Conservation (phyloP, 2,113 vertebrate species). For the Nibea albiflora region DNA sequence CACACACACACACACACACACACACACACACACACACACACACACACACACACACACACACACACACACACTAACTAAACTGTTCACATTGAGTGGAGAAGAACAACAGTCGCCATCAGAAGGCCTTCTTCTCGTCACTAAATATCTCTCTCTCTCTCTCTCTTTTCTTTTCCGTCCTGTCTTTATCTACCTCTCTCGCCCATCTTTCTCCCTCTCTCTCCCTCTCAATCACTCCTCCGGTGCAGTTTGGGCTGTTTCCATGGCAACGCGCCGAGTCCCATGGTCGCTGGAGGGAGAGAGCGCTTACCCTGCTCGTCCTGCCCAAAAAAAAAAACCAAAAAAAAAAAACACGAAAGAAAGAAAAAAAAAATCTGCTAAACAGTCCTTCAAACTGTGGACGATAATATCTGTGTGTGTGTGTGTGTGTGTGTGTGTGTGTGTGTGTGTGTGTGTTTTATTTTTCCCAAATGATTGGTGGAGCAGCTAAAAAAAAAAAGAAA, state of each 20-base stretch:
- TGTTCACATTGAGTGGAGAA: constrained; percentile 15
- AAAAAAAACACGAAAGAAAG: background rate
- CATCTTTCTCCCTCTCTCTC: constrained; percentile 18
- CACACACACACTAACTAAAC: too few relatives aligned
- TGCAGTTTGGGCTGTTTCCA: constrained; percentile 79
- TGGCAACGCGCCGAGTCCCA: constrained; percentile 75
- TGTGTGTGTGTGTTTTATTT: constrained; percentile 31
- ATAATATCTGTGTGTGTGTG: constrained; percentile 20
- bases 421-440: constrained; percentile 23
- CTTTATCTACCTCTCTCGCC: constrained; percentile 3
- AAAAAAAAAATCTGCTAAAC: constrained; percentile 52
- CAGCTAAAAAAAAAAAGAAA: constrained; percentile 31
- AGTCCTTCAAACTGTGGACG: constrained; percentile 56
- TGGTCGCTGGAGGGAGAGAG: constrained; percentile 72
- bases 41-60: too few relatives aligned
- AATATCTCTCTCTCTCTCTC: constrained; percentile 9
- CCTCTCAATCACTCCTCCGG: constrained; percentile 61
- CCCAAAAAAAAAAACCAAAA: constrained; percentile 59
- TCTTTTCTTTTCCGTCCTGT: background rate
- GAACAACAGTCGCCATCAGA: constrained; percentile 68
- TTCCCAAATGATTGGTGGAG: constrained; percentile 52
- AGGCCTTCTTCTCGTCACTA: constrained; percentile 52
- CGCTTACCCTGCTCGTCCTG: constrained; percentile 59
- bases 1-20: constrained; percentile 31
- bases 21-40: constrained; percentile 38